Percentiles rank a stretch among this genome's conserved stretches.
Evolutionary conservation across 2,113 vertebrate species (phyloP).

Genomic region (Gorsachius goisagi): DNA sequence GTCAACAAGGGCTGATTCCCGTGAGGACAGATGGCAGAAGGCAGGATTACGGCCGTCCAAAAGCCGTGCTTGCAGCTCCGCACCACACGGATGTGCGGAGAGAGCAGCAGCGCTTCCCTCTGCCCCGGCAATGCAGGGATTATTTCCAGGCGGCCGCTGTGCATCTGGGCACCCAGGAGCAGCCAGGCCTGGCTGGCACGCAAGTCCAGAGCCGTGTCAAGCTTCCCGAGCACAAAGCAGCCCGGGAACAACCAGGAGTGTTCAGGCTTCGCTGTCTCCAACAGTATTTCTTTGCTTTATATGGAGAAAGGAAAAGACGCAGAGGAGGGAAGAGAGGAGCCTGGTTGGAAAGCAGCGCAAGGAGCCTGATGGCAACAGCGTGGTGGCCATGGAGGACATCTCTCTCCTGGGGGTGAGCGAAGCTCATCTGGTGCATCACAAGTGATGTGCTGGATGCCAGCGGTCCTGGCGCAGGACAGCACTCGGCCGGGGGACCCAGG

Average conservation of each 20-base stretch:
- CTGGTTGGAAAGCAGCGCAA: neutral
- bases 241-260: neutral
- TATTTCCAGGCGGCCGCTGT: neutral
- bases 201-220: neutral
- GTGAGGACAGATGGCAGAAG: constrained; percentile 46
- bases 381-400: neutral
- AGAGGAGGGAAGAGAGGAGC: neutral
- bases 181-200: neutral
- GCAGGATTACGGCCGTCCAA: neutral
- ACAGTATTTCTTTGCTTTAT: neutral
- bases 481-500: neutral
- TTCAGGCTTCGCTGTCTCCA: rapidly evolving
- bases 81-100: constrained; percentile 14
- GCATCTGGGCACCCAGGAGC: constrained; percentile 24
- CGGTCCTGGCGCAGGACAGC: neutral
- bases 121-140: neutral
- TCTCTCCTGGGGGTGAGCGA: neutral
- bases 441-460: neutral
- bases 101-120: neutral
- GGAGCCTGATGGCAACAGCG: neutral
- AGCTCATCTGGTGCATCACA: neutral
- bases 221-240: neutral
- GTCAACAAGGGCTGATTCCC: constrained; percentile 20
- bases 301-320: neutral
- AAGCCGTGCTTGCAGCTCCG: neutral